Base-by-base conservation (phyloP, 2,113 vertebrate species). In the Larimichthys crocea region DNA sequence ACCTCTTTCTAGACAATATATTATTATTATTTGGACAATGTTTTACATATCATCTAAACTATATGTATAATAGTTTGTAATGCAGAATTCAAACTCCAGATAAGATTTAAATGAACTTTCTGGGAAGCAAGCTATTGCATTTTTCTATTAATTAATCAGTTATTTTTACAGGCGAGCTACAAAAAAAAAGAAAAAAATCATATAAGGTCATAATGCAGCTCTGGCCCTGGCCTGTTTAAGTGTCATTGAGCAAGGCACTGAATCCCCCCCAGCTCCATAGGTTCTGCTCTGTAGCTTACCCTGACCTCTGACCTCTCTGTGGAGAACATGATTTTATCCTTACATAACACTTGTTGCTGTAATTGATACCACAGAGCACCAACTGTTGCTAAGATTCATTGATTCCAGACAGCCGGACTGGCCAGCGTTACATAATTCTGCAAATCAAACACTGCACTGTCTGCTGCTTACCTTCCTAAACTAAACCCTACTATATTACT, bases 281-380 rank as follows among this genome's bases (percentile, higher is more conserved):
- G n/a, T 71, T 42, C 62, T 42, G 55, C 29, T 56, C 76, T 64
- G 15, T 6, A 68, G 19, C 48, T 35, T 20, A 55, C 5, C 72
- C 10, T 49, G 49, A 76, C 35, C 77, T 64, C 49, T 74, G 52
- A 74, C 56, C 78, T 65, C 52, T 49, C 59, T 24, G 15, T 56
- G 44, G 59, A 24, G 14, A 31, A 46, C 17, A 52, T 48, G 40
- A 46, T 10, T 46, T 52, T 26, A 56, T 52, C 46, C 24, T 31
- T 29, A 17, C 56, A 57, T 31, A 22, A 5, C 44, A 70, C 48
- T 65, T 2, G 3, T 63, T 63, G 35, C 26, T 59, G 3, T 62
- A 56, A 68, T 68, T 35, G n/a, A 53, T 6, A 44, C 42, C 22
- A 62, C 0, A 5, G 17, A 79, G 3, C 26, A 44, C 19, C 60